These are phyloP conservation scores for Emydura subglobosa DNA, from an alignment of 2,113 vertebrate genomes.

Conservation along the genomic window DNA sequence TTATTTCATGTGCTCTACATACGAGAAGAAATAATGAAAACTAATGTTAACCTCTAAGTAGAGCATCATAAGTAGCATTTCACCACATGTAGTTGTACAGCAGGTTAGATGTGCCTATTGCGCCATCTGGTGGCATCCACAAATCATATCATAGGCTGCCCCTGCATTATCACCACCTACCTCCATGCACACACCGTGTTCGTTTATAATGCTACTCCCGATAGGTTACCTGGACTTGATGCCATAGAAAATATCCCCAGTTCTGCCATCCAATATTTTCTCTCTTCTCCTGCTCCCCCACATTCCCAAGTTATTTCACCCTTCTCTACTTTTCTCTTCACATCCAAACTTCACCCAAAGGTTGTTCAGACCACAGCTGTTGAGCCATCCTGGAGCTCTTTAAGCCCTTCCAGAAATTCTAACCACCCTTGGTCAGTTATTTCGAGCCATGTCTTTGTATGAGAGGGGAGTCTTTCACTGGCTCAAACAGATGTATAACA, in stretches of 20 bases:
- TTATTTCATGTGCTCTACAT: neutral
- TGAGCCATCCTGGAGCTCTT: neutral
- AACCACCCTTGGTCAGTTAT: neutral
- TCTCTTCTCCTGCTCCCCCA: neutral
- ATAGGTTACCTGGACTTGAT: neutral
- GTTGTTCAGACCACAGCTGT: neutral
- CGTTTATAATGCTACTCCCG: neutral
- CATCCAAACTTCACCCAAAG: neutral
- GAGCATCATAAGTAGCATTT: too few relatives aligned
- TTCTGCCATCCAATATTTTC: neutral
- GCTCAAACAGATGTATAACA: neutral
- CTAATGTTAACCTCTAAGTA: neutral
- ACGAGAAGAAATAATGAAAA: neutral
- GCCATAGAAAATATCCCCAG: neutral
- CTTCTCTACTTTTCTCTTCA: neutral
- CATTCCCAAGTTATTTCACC: neutral
- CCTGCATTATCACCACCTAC: too few relatives aligned
- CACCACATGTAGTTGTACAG: too few relatives aligned
- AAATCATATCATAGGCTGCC: neutral
- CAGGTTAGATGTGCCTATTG: neutral
- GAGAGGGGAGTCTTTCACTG: neutral
- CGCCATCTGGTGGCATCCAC: constrained; percentile 32
- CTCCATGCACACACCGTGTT: neutral
- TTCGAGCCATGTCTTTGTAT: neutral
- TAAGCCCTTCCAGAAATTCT: neutral